Evolutionary conservation across 2,113 vertebrate species (phyloP).

Genomic region (Sterna hirundo): DNA sequence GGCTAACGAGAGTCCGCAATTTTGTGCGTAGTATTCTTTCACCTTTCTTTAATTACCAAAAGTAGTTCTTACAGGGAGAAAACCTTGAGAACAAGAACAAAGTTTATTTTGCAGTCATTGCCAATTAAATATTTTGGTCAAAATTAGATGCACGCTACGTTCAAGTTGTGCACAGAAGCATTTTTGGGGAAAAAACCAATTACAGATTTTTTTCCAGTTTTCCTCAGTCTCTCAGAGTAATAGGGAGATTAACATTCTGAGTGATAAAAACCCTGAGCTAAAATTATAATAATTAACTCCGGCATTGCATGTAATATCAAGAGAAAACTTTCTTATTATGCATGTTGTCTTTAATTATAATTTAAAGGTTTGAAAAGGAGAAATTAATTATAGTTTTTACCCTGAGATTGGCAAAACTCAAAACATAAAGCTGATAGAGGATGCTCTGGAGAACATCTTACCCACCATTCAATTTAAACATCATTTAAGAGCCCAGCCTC

Average conservation of each 20-base stretch:
- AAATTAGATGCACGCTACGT: not conserved
- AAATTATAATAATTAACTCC: slow-evolving; percentile 64
- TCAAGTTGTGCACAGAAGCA: not conserved
- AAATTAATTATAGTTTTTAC: slow-evolving; percentile 60
- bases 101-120: slow-evolving; percentile 14
- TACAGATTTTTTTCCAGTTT: not conserved
- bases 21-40: not conserved
- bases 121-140: not conserved
- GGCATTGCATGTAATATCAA: slow-evolving; percentile 44
- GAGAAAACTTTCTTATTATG: slow-evolving; percentile 62
- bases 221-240: not conserved
- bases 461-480: slow-evolving; percentile 23
- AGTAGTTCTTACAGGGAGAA: not conserved
- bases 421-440: slow-evolving; percentile 40
- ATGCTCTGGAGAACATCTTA: slow-evolving; percentile 25
- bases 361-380: slow-evolving; percentile 48
- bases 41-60: slow-evolving; percentile 7
- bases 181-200: not conserved
- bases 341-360: slow-evolving; percentile 62
- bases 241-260: slow-evolving; percentile 34
- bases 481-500: slow-evolving; percentile 29
- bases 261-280: slow-evolving; percentile 10
- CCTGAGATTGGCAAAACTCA: slow-evolving; percentile 29
- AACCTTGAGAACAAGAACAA: slow-evolving; percentile 5
- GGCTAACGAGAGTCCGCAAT: not conserved